These are phyloP conservation scores for Oncorhynchus gorbuscha DNA, from an alignment of 2,113 vertebrate genomes.

Conservation along the genomic window DNA sequence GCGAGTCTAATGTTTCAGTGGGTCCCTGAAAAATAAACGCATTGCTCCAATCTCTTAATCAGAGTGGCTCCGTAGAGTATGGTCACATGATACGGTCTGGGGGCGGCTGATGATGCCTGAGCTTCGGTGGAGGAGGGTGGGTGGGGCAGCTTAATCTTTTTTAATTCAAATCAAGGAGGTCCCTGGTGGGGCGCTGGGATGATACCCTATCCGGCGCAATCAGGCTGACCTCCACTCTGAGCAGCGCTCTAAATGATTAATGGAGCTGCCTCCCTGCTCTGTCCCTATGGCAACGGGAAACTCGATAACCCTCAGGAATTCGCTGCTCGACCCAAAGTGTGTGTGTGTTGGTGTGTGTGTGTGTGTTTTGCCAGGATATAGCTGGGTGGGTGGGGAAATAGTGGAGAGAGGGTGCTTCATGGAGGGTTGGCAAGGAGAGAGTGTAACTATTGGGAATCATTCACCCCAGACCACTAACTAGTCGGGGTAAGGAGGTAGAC, in stretches of 20 bases:
- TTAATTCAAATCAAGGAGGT: constrained; percentile 94
- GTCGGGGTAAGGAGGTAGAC: neutral
- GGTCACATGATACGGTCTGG: constrained; percentile 92
- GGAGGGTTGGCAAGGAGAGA: neutral
- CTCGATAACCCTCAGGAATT: constrained; percentile 96
- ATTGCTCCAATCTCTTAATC: constrained; percentile 98
- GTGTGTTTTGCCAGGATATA: too few species aligned
- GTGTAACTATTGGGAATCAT: neutral
- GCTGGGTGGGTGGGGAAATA: neutral
- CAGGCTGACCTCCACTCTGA: constrained; percentile 98
- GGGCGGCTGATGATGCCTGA: constrained; percentile 52
- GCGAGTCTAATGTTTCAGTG: constrained; percentile 92
- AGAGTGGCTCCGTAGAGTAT: constrained; percentile 94
- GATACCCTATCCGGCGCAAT: constrained; percentile 99
- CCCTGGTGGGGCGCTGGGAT: constrained; percentile 79
- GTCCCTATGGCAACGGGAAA: constrained; percentile 98
- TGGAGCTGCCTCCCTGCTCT: constrained; percentile 97
- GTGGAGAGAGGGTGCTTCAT: neutral
- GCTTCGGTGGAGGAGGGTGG: too few species aligned
- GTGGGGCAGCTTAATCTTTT: constrained; percentile 83
- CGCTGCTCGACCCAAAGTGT: constrained; percentile 76
- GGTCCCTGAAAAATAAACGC: constrained; percentile 97
- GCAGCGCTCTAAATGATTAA: constrained; percentile 99
- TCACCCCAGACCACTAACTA: neutral
- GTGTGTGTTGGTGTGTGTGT: constrained; percentile 17